Base-by-base conservation (phyloP, 2,113 vertebrate genomes). In the Salvator merianae region DNA sequence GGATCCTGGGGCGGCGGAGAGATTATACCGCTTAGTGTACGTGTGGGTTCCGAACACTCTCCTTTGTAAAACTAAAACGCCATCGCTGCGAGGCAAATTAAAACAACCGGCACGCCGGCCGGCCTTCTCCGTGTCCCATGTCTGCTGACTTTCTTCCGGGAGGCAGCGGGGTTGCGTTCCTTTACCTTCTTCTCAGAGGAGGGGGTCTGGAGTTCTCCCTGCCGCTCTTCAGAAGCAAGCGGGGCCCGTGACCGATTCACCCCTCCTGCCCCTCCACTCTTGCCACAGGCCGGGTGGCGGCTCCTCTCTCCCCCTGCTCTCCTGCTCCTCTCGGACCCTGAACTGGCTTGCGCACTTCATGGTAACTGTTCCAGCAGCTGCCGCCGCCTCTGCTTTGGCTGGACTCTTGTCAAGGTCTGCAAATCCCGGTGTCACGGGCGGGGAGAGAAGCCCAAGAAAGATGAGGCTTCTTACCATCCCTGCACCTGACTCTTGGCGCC, bases 381-480 rank as follows among this genome's bases (percentile, higher is more conserved):
- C 71, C 75, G 24, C 66, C 32, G 47, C 3, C 68, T 79, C 71
- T 28, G 59, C 71, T 68, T 65, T 0, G 0, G 28, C 3, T 18
- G 78, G 53, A 66, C 66, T 84, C 70, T 22, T 0, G 22, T 78
- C 88, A 73, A 86, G 86, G 82, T 81, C 88, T 73, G 86, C 5
- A 22, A 36, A 85, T 82, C 34, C 81, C 2, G 6, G 1, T 0
- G 50, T 87, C 81, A 55, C 77, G 53, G 66, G 74, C 87, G 5
- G 73, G 92, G 84, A 6, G 0, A 2, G 70, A 82, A 63, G 92
- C 32, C 79, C 43, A 26, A 71, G 50, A 47, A 47, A 20, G 55
- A 79, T 84, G 38, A 0, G 0, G 91, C 89, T 91, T 88, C 86
- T 89, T n/a, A 85, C 87, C 90, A 88, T 93, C 90, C 88, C 88